phyloP scores from a whole-genome alignment of 2,113 vertebrate species.

The Carettochelys insculpta region DNA sequence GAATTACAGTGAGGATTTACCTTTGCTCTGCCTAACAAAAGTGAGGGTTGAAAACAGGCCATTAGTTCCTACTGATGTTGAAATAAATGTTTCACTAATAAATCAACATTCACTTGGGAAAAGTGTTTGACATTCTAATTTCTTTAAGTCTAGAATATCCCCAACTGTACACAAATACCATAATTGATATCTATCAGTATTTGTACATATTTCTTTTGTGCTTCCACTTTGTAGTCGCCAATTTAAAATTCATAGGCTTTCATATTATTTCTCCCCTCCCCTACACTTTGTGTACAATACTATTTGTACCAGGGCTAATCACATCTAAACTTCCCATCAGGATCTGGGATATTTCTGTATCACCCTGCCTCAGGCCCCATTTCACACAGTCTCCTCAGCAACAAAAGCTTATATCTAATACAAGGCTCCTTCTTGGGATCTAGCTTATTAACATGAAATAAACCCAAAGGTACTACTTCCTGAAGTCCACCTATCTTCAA shows the following conservation, averaged over 20 bases:
- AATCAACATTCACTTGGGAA: background rate
- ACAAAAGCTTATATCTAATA: background rate
- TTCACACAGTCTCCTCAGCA: background rate
- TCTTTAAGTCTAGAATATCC: background rate
- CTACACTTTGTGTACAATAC: background rate
- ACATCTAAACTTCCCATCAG: background rate
- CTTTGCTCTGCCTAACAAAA: background rate
- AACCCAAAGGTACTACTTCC: background rate
- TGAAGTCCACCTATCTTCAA: background rate
- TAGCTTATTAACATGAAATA: background rate
- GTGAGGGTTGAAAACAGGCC: background rate
- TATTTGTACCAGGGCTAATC: background rate
- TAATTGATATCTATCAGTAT: background rate
- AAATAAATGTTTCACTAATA: background rate
- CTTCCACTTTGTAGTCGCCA: background rate
- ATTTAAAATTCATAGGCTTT: background rate
- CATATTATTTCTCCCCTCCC: background rate
- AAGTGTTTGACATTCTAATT: background rate
- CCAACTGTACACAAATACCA: background rate
- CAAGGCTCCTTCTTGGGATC: background rate
- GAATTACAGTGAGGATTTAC: background rate
- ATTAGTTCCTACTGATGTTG: background rate
- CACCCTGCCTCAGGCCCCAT: background rate
- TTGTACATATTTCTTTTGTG: too few relatives aligned
- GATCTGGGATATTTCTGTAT: background rate